Conservation (phyloP, 2,113 vertebrate species). For the Pseudopipra pipra region DNA sequence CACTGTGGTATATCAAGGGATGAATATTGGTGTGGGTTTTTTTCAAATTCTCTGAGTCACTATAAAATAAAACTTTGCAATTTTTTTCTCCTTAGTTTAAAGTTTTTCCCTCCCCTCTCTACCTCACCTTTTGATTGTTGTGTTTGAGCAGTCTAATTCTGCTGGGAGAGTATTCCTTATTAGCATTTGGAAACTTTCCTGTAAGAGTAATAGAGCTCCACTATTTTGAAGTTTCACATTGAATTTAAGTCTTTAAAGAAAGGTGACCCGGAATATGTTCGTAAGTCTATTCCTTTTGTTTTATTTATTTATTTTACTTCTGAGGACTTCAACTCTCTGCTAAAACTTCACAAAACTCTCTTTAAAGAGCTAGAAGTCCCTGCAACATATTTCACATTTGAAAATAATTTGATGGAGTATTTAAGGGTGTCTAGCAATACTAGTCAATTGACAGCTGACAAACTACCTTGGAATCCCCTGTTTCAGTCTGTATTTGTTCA, state of each 20-base stretch:
- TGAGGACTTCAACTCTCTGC: not conserved
- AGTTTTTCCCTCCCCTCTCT: not conserved
- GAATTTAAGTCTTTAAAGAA: not conserved
- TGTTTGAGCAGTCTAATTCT: not conserved
- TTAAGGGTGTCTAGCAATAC: not conserved
- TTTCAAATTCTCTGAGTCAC: not conserved
- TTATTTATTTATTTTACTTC: not conserved
- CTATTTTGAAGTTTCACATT: not conserved
- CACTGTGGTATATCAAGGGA: not conserved
- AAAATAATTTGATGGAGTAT: not conserved
- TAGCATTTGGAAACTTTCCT: not conserved
- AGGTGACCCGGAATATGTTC: not conserved
- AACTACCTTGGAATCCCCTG: not conserved
- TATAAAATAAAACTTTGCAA: not conserved
- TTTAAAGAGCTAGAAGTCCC: not conserved
- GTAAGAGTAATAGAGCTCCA: not conserved
- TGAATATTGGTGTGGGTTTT: accelerated
- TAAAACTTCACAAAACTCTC: not conserved
- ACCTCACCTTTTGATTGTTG: not conserved
- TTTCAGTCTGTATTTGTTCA: not conserved
- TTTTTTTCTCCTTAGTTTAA: not conserved
- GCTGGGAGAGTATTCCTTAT: not conserved
- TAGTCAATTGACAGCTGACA: not conserved
- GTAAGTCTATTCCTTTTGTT: not conserved
- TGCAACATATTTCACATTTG: not conserved